These are phyloP conservation scores for Epirrhoe tristata DNA, from an alignment of 2,888 invertebrate genomes.

Conservation along the genomic window DNA sequence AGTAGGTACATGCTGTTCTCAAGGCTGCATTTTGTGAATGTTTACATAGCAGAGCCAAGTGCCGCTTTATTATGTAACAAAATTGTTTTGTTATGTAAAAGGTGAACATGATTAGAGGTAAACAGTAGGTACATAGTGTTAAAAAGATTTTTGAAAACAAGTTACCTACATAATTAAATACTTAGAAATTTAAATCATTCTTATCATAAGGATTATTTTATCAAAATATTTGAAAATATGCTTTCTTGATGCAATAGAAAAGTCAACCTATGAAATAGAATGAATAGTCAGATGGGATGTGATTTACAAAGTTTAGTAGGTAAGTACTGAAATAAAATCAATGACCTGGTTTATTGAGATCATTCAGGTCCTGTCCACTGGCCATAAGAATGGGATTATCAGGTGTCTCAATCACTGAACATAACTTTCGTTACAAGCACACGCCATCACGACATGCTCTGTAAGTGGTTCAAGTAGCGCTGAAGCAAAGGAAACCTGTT, in stretches of 20 bases:
- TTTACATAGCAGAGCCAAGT: not conserved
- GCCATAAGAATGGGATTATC: conserved; percentile 17
- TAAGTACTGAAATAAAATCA: not conserved
- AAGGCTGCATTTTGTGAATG: conserved; percentile 12
- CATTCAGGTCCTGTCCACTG: conserved; percentile 11
- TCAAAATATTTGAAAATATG: not conserved
- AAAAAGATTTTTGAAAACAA: not conserved
- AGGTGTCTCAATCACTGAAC: conserved; percentile 16
- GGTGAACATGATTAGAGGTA: not conserved
- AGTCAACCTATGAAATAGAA: not conserved
- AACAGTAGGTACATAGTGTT: not conserved
- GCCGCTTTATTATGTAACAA: conserved; percentile 18
- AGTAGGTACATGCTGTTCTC: not conserved
- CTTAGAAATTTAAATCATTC: not conserved
- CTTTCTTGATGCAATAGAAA: not conserved
- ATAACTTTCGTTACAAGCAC: conserved; percentile 23
- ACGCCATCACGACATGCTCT: conserved; percentile 43
- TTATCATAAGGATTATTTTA: not conserved
- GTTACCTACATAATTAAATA: not conserved
- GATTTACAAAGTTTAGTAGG: conserved; percentile 3
- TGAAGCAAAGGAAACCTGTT: conserved; percentile 48
- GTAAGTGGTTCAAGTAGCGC: conserved; percentile 50
- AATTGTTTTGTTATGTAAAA: conserved; percentile 17
- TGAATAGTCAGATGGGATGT: not conserved
- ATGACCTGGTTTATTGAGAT: conserved; percentile 27